Evolutionary conservation across 1,140 invertebrate species (phyloP), one percentile per base, ranked within the genome.

Genomic region (Drosophila baimaii): DNA sequence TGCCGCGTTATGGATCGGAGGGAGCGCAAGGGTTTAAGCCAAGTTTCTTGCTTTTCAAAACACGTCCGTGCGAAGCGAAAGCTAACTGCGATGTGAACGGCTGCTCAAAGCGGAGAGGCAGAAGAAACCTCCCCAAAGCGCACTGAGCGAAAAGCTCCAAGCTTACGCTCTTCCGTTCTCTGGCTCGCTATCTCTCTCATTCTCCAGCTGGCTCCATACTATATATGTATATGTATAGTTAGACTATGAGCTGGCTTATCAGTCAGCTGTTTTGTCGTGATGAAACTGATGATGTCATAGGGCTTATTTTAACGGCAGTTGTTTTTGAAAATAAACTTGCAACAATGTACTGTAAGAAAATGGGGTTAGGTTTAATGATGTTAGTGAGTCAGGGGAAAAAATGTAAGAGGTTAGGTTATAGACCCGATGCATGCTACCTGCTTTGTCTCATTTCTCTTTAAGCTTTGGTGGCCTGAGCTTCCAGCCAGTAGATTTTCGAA

Each of bases 1-100:
- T 41, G 51, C 19, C 56, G 62, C 46, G 41, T 52, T 59, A 68
- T 56, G 29, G 66, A 63, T 51, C 57, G 56, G 35, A 68, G 55
- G 54, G 69, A 77, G n/a, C 54, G 35, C 51, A 69, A 71, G 64
- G 63, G 62, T 54, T 66, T 25, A 43, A 51, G 59, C 65, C 44
- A 68, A 51, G 59, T 64, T 39, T 65, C 15, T 9, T 15, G 8
- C 2, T 7, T 21, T 3, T 21, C 4, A 10, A 21, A 47, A 61
- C 77, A 73, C 77, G 81, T 81, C 81, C 77, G 81, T 58, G 59
- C 64, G 39, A 52, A 37, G 51, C 77, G 65, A 85, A 54, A 41
- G 74, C 70, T 84, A n/a, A 77, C 56, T 66, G 61, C 61, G 69
- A 52, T 78, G 46, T 84, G 78, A 81, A 51, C 21, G 35, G 33